These are phyloP conservation scores for Ctenicera cuprea DNA, from an alignment of 2,888 invertebrate species.

Conservation along the genomic window DNA sequence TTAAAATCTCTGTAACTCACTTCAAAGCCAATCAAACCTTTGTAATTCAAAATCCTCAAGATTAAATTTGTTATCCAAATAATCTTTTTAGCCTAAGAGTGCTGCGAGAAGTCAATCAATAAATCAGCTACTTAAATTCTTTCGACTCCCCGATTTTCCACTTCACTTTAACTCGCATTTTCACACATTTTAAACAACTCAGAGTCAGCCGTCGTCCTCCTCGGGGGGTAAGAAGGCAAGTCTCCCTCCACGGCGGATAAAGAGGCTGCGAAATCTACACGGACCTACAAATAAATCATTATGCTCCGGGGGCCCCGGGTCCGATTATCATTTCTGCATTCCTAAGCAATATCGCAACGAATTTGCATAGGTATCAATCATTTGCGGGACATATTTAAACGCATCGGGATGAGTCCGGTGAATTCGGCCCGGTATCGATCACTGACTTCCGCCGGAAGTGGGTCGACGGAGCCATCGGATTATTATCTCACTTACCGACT, in stretches of 20 bases:
- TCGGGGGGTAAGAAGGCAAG: not conserved
- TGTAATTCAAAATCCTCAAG: constrained; percentile 59
- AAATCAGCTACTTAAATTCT: constrained; percentile 63
- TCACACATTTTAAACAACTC: constrained; percentile 61
- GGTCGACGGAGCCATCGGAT: constrained; percentile 65
- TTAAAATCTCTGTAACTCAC: constrained; percentile 34
- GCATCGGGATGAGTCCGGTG: constrained; percentile 37
- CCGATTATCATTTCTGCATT: constrained; percentile 37
- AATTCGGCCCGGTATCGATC: constrained; percentile 53
- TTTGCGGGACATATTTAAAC: constrained; percentile 42
- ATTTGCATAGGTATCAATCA: constrained; percentile 50
- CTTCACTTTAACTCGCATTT: constrained; percentile 61
- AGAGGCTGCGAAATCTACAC: constrained; percentile 28
- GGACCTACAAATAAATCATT: constrained; percentile 43
- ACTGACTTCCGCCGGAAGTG: constrained; percentile 59
- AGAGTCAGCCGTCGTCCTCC: constrained; percentile 6
- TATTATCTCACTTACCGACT: constrained; percentile 66
- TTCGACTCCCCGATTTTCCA: constrained; percentile 61
- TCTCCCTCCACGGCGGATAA: constrained; percentile 13
- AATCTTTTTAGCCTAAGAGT: constrained; percentile 58
- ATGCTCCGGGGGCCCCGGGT: constrained; percentile 13
- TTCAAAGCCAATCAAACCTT: constrained; percentile 54
- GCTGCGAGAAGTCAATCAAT: constrained; percentile 62
- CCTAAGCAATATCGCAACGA: constrained; percentile 24
- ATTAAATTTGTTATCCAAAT: constrained; percentile 62